Evolutionary conservation across 2,797 vertebrate genomes (phyloP), one percentile per base, ranked within the genome.

Genomic region (Saxicola maurus): DNA sequence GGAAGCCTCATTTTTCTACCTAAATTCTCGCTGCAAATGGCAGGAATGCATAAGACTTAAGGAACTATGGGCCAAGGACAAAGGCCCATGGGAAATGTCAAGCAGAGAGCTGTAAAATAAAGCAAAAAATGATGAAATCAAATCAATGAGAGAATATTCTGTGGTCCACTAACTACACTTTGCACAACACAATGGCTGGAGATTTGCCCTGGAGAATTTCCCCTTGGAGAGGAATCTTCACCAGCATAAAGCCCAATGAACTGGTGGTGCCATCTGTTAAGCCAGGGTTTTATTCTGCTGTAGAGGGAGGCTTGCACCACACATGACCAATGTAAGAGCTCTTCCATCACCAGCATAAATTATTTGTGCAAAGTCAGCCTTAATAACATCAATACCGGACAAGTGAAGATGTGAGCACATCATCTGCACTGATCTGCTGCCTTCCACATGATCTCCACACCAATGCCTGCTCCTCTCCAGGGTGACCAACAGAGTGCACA

Each of bases 111-210:
- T 92, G 82, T 76, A 91, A 92, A 94, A 90, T 87, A 76, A 92
- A 94, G 90, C 94, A 94, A 94, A 93, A 90, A 27, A 59, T 40
- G 6, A 91, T 73, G 60, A 89, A 90, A 92, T 92, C 73, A 92
- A 87, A 92, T 56, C 91, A 82, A 24, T 30, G 81, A 94, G 52
- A 77, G 59, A 89, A 76, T 25, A 65, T 31, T 74, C 80, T 57
- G 55, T 35, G 80, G 91, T 93, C 86, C 74, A 80, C 89, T 82
- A 89, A 76, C 67, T 87, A 79, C 89, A 90, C 90, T 89, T 89
- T 68, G 74, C 2, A 3, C 74, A 79, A 82, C 49, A 83, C 72
- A 86, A 15, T 28, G 77, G 55, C 4, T 68, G 65, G 85, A 91
- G 57, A 88, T 90, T 31, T 57, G 86, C 81, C 92, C 91, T 85